Percentiles rank a stretch among this genome's conserved stretches.
Evolutionary conservation across 2,113 vertebrate species (phyloP).

Genomic region (human): DNA sequence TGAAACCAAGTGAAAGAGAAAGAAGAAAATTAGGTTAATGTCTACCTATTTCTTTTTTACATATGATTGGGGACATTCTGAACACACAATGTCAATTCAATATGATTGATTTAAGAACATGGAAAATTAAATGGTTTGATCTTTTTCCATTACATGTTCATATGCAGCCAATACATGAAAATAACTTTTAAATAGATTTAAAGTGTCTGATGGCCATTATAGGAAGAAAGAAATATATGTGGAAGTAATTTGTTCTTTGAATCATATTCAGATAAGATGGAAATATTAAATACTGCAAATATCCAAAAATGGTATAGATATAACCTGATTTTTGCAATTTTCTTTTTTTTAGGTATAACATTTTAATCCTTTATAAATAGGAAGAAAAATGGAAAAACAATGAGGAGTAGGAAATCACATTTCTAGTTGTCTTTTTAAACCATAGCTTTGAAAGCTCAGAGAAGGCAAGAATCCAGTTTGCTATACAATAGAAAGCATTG

Average conservation of each 20-base stretch:
- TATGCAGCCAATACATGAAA: neutral
- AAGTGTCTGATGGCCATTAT: neutral
- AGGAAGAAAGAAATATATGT: neutral
- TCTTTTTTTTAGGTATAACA: neutral
- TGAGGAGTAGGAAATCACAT: neutral
- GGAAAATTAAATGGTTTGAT: neutral
- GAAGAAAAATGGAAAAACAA: neutral
- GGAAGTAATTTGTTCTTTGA: neutral
- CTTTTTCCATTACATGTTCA: neutral
- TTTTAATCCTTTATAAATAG: conserved; percentile 28
- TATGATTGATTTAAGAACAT: neutral
- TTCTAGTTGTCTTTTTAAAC: conserved; percentile 23
- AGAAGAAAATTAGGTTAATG: conserved; percentile 14
- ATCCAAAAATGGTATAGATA: neutral
- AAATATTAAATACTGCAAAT: neutral
- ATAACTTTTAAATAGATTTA: conserved; percentile 3
- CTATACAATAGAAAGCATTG: neutral
- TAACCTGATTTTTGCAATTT: neutral
- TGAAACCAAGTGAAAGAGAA: neutral
- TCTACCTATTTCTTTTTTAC: neutral
- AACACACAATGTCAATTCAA: neutral
- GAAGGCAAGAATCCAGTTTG: neutral
- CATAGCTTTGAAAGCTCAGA: conserved; percentile 23
- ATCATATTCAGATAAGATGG: neutral
- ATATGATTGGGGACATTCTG: neutral